Evolutionary conservation across 1,140 invertebrate genomes (phyloP).

Genomic region (Halesus radiatus): DNA sequence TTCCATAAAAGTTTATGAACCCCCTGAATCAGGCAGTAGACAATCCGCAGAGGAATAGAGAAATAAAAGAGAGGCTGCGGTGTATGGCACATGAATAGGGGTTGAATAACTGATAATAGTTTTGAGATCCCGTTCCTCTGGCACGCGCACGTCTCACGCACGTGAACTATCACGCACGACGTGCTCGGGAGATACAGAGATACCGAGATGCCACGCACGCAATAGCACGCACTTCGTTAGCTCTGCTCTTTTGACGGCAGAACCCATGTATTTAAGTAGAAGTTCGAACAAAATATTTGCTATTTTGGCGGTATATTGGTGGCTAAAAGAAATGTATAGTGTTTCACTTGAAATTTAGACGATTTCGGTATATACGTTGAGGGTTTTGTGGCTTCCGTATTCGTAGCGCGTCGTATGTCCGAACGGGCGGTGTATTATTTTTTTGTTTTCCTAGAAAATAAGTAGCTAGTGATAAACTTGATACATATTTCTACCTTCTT

Average conservation of each 20-base stretch:
- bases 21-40: not conserved
- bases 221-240: slow-evolving; percentile 27
- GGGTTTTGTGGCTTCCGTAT: not conserved
- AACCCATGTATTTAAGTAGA: too few relatives aligned
- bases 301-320: not conserved
- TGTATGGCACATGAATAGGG: not conserved
- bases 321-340: too few relatives aligned
- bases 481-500: too few relatives aligned
- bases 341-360: too few relatives aligned
- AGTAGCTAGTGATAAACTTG: too few relatives aligned
- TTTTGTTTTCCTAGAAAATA: not conserved
- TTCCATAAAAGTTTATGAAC: not conserved
- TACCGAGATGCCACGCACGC: not conserved
- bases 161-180: slow-evolving; percentile 17
- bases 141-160: slow-evolving; percentile 25
- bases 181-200: slow-evolving; percentile 2
- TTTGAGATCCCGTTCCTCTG: slow-evolving; percentile 17
- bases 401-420: not conserved
- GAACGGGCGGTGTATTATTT: slow-evolving; percentile 4
- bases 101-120: slow-evolving; percentile 13
- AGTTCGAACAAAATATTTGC: slow-evolving; percentile 9
- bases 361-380: too few relatives aligned
- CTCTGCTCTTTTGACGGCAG: not conserved
- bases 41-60: slow-evolving; percentile 23
- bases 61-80: slow-evolving; percentile 20